phyloP scores from a whole-genome alignment of 2,888 invertebrate species.

The Choreutis nemorana region DNA sequence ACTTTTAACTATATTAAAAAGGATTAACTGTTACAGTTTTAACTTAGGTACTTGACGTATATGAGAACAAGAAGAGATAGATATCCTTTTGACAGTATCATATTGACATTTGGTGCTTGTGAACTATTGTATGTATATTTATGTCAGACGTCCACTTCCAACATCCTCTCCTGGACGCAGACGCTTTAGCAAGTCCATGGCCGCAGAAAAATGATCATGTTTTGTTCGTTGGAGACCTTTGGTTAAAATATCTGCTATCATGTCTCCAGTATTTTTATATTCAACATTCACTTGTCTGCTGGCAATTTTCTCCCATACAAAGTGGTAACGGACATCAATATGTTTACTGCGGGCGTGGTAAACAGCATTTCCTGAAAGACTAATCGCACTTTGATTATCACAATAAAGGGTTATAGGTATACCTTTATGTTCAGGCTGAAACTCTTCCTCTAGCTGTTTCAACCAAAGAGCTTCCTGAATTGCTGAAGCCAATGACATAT shows the following conservation, averaged over 20 bases:
- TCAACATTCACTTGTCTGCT: constrained; percentile 9
- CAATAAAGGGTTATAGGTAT: constrained; percentile 7
- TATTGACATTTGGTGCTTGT: no score
- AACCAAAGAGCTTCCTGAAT: constrained; percentile 15
- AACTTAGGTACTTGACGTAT: no score
- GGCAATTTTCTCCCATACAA: constrained; percentile 10
- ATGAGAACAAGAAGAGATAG: no score
- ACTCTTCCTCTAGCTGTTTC: constrained; percentile 11
- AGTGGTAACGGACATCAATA: constrained; percentile 12
- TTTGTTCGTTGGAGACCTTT: constrained; percentile 9
- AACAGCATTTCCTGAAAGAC: constrained; percentile 12
- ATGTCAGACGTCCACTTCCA: no score
- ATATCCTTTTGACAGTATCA: no score
- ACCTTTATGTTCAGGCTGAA: constrained; percentile 11
- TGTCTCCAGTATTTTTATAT: constrained; percentile 11
- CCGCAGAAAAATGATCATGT: constrained; percentile 11
- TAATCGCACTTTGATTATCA: constrained; percentile 17
- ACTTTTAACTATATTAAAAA: no score
- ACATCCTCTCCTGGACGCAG: constrained; percentile 9
- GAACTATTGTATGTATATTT: no score
- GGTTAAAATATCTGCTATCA: constrained; percentile 12
- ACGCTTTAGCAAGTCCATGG: no score
- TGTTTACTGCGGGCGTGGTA: constrained; percentile 14
- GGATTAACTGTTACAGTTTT: no score
- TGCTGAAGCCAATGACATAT: constrained; percentile 13